Base-by-base conservation (phyloP, 2,888 invertebrate genomes). In the Mythimna albipuncta region DNA sequence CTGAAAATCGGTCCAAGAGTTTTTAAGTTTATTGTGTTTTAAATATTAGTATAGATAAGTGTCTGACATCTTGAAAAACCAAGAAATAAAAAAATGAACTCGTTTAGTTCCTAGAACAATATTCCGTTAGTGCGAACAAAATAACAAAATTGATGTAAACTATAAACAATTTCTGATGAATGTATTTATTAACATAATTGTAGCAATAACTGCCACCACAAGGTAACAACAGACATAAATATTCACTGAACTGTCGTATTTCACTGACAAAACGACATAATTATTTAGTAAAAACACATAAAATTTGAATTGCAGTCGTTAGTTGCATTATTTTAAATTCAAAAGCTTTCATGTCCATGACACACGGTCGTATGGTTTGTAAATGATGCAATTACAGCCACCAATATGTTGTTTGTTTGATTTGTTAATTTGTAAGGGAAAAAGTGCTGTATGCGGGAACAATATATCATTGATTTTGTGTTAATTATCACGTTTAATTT, bases 371-470 rank as follows among this genome's bases (percentile, higher is more conserved):
- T 75, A 84, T 32, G 79, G 82, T 81, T 77, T 68, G 75, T 85
- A 82, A 85, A 85, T 83, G 70, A 81, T 83, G 85, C 75, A 82
- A 85, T 85, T 85, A 85, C 79, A 76, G 55, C 68, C 71, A 74
- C 81, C 70, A 83, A 85, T 83, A 65, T 63, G 79, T 74, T 79
- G 72, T 82, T 81, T 85, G 84, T 85, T 77, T 83, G 84, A 83
- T 83, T 79, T 76, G 84, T 81, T 83, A 79, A 83, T 85, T 79
- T 70, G 66, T 62, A 75, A 64, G 64, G 75, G 65, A 83, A 85
- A 85, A 83, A 85, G 66, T 80, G 54, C 69, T 72, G 58, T 61
- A 76, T 81, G 72, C 72, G 82, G 83, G 72, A 63, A 82, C 76
- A 81, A 81, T 85, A 32, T 71, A 73, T 72, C 83, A 69, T 70